Conservation (phyloP, 2,113 vertebrate species). For the Muscicapa adusta region DNA sequence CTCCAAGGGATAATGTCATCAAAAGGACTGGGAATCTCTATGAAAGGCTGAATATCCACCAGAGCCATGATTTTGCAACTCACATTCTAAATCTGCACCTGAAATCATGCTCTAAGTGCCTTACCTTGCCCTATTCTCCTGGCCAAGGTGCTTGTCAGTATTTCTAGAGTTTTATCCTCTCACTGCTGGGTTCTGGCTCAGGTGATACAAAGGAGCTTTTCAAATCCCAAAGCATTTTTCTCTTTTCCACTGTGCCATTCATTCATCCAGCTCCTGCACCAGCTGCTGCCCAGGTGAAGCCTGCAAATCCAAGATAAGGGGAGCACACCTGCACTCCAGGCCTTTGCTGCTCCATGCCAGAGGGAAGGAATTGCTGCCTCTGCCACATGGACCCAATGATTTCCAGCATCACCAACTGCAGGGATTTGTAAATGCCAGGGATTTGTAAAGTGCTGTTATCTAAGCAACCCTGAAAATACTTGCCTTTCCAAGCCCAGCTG, state of each 20-base stretch:
- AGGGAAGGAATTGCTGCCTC: background rate
- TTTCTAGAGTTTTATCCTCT: background rate
- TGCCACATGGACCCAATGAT: rapidly evolving
- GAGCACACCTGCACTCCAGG: background rate
- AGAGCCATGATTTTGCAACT: background rate
- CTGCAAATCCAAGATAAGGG: background rate
- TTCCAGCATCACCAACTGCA: background rate
- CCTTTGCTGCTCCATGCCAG: background rate
- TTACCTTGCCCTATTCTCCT: background rate
- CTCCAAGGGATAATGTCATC: background rate
- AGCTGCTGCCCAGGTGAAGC: background rate
- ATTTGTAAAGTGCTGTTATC: background rate
- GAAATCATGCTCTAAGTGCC: background rate
- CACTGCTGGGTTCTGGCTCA: background rate
- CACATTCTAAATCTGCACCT: background rate
- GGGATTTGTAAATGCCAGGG: background rate
- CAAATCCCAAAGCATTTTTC: background rate
- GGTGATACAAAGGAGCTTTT: background rate
- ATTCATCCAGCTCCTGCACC: background rate
- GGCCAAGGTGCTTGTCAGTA: background rate
- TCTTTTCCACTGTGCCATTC: background rate
- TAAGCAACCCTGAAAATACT: background rate
- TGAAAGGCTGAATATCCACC: background rate
- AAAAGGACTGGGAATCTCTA: background rate
- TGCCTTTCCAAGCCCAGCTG: background rate